Base-by-base conservation (phyloP, 2,113 vertebrate genomes). In the Psittacula cyanocephala region DNA sequence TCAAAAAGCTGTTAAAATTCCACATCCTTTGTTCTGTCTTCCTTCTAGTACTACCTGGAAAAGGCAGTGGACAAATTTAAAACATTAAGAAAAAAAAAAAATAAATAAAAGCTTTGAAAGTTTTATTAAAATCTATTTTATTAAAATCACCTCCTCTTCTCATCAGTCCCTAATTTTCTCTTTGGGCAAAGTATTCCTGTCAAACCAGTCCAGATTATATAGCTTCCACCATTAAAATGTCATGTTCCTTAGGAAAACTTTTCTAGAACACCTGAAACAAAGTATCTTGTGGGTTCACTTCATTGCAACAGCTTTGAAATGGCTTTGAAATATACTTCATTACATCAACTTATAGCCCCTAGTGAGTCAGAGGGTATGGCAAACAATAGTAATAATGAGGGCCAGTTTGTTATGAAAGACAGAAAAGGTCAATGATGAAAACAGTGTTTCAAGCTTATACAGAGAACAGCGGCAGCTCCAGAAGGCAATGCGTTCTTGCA, bases 201-300 rank as follows among this genome's bases (percentile, higher is more conserved):
- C 31, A 68, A 47, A 1, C 0, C 0, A 1, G 11, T 79, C 24
- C 7, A 60, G 17, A 23, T 25, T 23, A 7, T 74, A 43, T 67
- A 70, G 18, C 22, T 85, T 78, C 19, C 46, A 67, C 24, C 10
- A 28, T 27, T 17, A 81, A 77, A 69, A 59, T 29, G 5, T 5
- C 6, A 9, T 33, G 3, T 1, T 88, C 3, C 39, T 69, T 70
- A 24, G 28, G 13, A 83, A 76, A 70, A 28, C 17, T 39, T 62
- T 62, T 27, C 47, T 19, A 47, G 46, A 86, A 63, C 17, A 24
- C 9, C 68, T 83, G 72, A 47, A 70, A 77, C 14, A 49, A 75
- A 76, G 31, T 74, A 91, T 88, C n/a, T 46, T 6, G 10, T 24
- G 6, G 5, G n/a, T 83, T 79, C 10, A 39, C 5, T 41, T 52